Evolutionary conservation across 2,113 vertebrate genomes (phyloP), one percentile per base, ranked within the genome.

Genomic region (Xiphophorus couchianus): DNA sequence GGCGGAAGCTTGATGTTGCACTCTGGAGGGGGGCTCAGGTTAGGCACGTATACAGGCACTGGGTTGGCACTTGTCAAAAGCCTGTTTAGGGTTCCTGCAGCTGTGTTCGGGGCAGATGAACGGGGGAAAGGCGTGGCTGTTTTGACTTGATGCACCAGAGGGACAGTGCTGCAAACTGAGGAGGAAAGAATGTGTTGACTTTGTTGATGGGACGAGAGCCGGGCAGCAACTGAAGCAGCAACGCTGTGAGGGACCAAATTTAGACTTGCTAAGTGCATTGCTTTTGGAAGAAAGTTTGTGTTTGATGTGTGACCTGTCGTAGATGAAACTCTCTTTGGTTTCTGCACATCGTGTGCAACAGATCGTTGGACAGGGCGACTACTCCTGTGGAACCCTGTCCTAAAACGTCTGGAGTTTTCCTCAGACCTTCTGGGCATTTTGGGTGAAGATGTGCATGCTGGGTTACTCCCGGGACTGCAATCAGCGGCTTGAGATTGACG

Each of bases 211-310:
- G 89, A 82, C 0, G 95, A 91, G 0, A 95, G 95, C 63, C 96
- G 96, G 0, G 96, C 96, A 0, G 96, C 91, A 6, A 97, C 98
- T 0, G 97, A 97, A 0, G 97, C 96, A 0, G 97, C 97, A 0
- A 99, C 97, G 0, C 98, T 99, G 83, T 99, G 97, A 0, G 98
- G 98, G 19, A 99, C 98, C 70, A 99, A 89, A 87, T 99, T 99
- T 81, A 99, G 95, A 81, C 96, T 99, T n/a, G 98, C 98, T 81
- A 99, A 89, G 91, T 99, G 98, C 84, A 99, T 94, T 0, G 97
- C 97, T 92, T 99, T 99, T 71, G 98, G 98, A 54, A 99, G 95
- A 19, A 96, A 95, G 79, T 74, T 95, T 73, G 96, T 92, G 12
- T 88, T 86, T 33, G 91, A n/a, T 0, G 30, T 4, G 1, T 29